Evolutionary conservation across 1,140 invertebrate genomes (phyloP).

Genomic region (Neuroterus valhalla): DNA sequence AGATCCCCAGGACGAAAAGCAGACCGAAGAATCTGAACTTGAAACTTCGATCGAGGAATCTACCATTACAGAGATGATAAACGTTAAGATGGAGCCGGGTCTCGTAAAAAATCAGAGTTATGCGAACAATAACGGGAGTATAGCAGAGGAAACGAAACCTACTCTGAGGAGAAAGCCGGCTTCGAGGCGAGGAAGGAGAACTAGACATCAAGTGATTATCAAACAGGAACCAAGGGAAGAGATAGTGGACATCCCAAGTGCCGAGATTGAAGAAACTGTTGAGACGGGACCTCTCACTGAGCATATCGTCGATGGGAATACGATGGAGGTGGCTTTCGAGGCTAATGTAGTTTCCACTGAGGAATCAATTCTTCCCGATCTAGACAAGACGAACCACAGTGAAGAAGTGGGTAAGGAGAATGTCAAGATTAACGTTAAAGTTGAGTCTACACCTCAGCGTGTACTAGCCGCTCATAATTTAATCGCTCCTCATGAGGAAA

Average conservation of each 20-base stretch:
- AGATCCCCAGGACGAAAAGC: constrained; percentile 41
- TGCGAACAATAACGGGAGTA: constrained; percentile 66
- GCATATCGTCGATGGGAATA: constrained; percentile 61
- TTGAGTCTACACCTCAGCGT: constrained; percentile 58
- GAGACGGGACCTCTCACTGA: constrained; percentile 49
- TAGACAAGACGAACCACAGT: constrained; percentile 54
- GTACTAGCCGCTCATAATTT: constrained; percentile 62
- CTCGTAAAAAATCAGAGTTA: constrained; percentile 55
- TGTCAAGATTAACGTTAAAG: constrained; percentile 66
- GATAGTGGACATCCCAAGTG: constrained; percentile 58
- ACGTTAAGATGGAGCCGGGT: constrained; percentile 69
- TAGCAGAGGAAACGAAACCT: constrained; percentile 48
- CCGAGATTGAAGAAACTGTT: constrained; percentile 32
- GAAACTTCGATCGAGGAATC: neutral
- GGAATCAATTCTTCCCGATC: constrained; percentile 66
- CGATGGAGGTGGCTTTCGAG: constrained; percentile 67
- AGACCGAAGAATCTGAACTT: neutral
- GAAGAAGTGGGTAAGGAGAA: constrained; percentile 56
- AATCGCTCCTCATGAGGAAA: constrained; percentile 61
- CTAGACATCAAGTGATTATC: constrained; percentile 48
- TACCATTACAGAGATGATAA: constrained; percentile 35
- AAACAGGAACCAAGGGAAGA: constrained; percentile 60
- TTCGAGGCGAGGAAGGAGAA: constrained; percentile 48
- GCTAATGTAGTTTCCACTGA: constrained; percentile 62
- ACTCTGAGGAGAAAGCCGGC: constrained; percentile 57